phyloP scores from a whole-genome alignment of 2,797 vertebrate species.

The Liasis olivaceus region DNA sequence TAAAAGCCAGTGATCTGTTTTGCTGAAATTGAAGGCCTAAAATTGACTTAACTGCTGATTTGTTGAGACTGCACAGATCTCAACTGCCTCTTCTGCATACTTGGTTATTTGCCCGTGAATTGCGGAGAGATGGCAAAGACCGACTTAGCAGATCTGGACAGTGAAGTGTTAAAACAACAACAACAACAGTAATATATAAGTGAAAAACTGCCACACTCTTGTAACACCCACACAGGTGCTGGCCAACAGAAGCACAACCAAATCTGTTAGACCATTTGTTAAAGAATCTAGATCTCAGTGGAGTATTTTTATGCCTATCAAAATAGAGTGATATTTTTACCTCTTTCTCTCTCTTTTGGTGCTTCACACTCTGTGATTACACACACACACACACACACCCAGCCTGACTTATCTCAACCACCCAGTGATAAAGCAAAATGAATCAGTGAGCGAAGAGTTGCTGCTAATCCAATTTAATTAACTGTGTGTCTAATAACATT shows the following conservation, averaged over 20 bases:
- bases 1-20: not conserved
- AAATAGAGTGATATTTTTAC: not conserved
- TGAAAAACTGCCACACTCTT: not conserved
- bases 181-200: not conserved
- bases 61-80: not conserved
- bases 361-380: not conserved
- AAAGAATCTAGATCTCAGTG: not conserved
- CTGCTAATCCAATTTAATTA: constrained; percentile 50
- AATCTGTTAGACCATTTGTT: constrained; percentile 25
- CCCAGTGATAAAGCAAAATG: not conserved
- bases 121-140: not conserved
- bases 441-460: constrained; percentile 30
- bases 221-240: constrained; percentile 8
- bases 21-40: not conserved
- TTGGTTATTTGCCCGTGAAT: not conserved
- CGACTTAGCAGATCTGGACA: not conserved
- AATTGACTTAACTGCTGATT: not conserved
- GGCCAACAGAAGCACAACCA: constrained; percentile 1
- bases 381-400: not conserved
- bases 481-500: constrained; percentile 40
- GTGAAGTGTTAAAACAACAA: not conserved
- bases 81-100: not conserved
- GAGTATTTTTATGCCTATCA: not conserved
- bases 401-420: constrained; percentile 21
- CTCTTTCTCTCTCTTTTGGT: not conserved